Evolutionary conservation across 2,888 invertebrate species (phyloP).

Genomic region (Punctoribates punctum): DNA sequence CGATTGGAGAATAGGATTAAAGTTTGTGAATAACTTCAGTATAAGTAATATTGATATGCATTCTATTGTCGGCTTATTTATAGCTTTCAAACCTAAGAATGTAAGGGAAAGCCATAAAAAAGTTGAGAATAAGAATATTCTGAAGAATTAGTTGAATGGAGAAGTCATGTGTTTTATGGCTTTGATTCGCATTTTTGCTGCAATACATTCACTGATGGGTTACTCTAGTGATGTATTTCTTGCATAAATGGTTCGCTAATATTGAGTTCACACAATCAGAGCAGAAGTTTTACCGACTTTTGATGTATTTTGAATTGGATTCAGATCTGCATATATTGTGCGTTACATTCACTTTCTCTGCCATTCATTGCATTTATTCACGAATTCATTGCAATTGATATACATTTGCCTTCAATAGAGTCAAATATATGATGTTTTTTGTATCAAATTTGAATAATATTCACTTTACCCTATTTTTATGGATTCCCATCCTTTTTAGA

Average conservation of each 20-base stretch:
- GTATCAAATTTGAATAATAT: too few relatives aligned
- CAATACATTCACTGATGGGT: background rate
- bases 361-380: constrained; percentile 18
- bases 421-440: too few relatives aligned
- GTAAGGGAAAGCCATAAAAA: background rate
- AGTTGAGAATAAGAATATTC: background rate
- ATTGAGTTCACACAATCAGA: background rate
- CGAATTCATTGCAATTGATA: background rate
- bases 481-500: too few relatives aligned
- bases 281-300: background rate
- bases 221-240: background rate
- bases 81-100: background rate
- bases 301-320: background rate
- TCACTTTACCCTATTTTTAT: too few relatives aligned
- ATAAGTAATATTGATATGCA: background rate
- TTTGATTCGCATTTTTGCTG: background rate
- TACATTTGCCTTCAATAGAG: background rate
- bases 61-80: background rate
- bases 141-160: background rate
- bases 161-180: constrained; percentile 6
- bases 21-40: background rate
- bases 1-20: constrained; percentile 6
- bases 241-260: constrained; percentile 5
- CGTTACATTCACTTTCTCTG: background rate
- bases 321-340: background rate